Conservation (phyloP, 37 sponge, comb jelly and placozoan genomes). For the Sycon ciliatum region DNA sequence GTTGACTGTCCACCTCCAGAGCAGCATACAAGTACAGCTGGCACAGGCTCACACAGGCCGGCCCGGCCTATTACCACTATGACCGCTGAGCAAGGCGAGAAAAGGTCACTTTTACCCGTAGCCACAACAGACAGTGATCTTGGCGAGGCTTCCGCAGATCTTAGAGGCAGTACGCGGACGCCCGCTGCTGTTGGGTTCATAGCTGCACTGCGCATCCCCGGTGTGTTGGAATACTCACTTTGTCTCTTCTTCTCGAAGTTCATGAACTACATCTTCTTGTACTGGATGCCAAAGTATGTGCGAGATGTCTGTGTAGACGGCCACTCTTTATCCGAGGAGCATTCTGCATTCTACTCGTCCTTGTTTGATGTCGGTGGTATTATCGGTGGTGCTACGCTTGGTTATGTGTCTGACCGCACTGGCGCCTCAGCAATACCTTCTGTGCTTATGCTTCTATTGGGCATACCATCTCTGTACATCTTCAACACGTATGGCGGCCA, state of each 20-base stretch:
- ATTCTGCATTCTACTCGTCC: conserved; percentile 54
- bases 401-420: not conserved
- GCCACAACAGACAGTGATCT: too few species aligned
- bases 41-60: too few species aligned
- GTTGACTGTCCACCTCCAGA: too few species aligned
- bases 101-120: too few species aligned
- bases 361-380: conserved; percentile 79
- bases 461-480: too few species aligned
- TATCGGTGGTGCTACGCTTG: conserved; percentile 27
- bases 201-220: conserved; percentile 65
- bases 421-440: not conserved
- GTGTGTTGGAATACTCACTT: conserved; percentile 74
- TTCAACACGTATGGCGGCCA: too few species aligned
- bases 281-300: conserved; percentile 73
- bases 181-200: conserved; percentile 53
- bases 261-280: conserved; percentile 74
- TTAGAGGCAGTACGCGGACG: too few species aligned
- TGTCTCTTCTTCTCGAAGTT: conserved; percentile 83
- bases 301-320: not conserved
- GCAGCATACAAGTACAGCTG: too few species aligned
- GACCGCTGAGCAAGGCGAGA: too few species aligned
- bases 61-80: too few species aligned
- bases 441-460: not conserved
- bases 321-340: not conserved
- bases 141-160: too few species aligned